Evolutionary conservation across 2,888 invertebrate genomes (phyloP).

Genomic region (Heteropelma amictum): DNA sequence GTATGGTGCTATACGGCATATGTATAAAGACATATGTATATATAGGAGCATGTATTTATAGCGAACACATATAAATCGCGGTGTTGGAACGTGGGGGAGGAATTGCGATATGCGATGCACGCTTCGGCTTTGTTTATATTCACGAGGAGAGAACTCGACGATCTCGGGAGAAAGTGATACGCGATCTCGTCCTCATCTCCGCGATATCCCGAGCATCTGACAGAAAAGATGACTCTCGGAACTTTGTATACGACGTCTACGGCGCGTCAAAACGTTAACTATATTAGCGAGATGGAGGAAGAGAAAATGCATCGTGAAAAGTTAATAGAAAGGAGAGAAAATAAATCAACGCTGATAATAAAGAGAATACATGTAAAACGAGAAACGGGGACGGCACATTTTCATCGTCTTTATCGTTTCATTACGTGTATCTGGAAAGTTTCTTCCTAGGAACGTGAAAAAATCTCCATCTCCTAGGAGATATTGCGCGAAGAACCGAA

Average conservation of each 20-base stretch:
- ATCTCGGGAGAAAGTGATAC: conserved; percentile 47
- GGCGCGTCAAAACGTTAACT: background rate
- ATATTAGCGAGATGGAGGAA: conserved; percentile 2
- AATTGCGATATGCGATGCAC: conserved; percentile 19
- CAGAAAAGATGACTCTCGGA: conserved; percentile 27
- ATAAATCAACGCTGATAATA: background rate
- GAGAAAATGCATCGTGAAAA: background rate
- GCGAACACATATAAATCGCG: too few species aligned
- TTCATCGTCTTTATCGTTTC: too few species aligned
- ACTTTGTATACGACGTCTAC: background rate
- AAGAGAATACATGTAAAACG: background rate
- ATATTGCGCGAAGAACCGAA: too few species aligned
- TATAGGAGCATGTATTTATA: too few species aligned
- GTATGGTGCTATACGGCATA: background rate
- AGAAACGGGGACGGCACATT: too few species aligned
- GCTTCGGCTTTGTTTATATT: conserved; percentile 19
- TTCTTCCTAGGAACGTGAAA: too few species aligned
- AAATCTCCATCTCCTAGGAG: too few species aligned
- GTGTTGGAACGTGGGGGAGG: background rate
- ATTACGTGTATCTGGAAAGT: too few species aligned
- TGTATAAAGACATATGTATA: background rate
- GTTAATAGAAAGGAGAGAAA: background rate
- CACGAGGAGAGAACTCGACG: conserved; percentile 11
- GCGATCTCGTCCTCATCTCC: conserved; percentile 37
- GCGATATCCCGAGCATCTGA: conserved; percentile 13